These are phyloP conservation scores for Malaclemys terrapin DNA, from an alignment of 2,113 vertebrate genomes.

Conservation along the genomic window DNA sequence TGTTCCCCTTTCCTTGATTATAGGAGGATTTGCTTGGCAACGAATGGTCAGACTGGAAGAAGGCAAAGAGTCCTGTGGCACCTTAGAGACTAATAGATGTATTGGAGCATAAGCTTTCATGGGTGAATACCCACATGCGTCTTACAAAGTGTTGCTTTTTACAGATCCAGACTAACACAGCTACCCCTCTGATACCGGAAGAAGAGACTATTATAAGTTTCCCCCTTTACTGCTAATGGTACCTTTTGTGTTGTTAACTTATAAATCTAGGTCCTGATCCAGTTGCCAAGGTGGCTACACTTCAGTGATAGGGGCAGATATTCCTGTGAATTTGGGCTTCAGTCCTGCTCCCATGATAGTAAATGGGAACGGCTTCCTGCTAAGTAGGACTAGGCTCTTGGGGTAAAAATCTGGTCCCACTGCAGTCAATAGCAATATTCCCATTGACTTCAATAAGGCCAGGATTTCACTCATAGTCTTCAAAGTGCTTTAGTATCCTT, in stretches of 20 bases:
- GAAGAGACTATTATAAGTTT: background rate
- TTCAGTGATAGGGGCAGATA: background rate
- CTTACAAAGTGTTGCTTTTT: too few species aligned
- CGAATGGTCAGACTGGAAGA: background rate
- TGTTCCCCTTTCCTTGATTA: background rate
- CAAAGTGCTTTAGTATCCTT: background rate
- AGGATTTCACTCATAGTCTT: constrained; percentile 45
- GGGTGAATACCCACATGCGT: too few species aligned
- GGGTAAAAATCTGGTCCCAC: background rate
- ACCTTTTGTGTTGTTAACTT: background rate
- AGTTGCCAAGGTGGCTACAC: background rate
- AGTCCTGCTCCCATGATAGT: background rate
- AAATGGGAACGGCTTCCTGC: background rate
- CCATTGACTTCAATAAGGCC: constrained; percentile 27
- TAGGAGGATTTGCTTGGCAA: background rate
- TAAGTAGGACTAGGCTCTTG: background rate
- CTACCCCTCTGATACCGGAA: background rate
- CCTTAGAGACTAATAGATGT: too few species aligned
- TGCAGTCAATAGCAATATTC: constrained; percentile 42
- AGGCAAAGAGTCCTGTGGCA: background rate
- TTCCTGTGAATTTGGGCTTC: background rate
- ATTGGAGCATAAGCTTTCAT: too few species aligned
- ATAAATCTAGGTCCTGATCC: background rate
- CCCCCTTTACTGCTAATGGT: background rate
- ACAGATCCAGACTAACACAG: too few species aligned